phyloP scores from a whole-genome alignment of 2,888 invertebrate species.

The Schizaphis graminum region DNA sequence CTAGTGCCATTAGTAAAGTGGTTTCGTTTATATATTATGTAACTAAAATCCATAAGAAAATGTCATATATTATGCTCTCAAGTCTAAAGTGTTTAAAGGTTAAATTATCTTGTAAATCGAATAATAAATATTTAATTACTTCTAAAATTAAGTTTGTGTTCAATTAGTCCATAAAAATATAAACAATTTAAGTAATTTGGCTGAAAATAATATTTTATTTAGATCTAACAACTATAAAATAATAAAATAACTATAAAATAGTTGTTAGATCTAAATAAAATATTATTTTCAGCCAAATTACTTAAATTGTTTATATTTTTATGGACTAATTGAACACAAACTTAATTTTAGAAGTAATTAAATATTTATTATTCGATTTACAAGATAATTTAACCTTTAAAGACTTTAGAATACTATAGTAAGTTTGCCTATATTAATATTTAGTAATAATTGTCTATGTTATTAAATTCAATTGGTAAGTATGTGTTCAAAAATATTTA shows the following conservation, averaged over 20 bases:
- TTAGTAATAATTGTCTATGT: neutral
- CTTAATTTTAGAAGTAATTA: neutral
- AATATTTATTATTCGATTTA: neutral
- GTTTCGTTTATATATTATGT: conserved; percentile 41
- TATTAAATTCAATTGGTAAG: neutral
- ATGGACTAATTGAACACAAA: neutral
- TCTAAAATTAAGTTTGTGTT: neutral
- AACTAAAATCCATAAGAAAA: neutral
- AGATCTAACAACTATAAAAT: neutral
- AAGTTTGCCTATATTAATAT: neutral
- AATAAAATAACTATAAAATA: no score
- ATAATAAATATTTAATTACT: neutral
- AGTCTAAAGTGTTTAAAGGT: neutral
- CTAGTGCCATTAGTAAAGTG: conserved; percentile 52
- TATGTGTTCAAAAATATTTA: neutral
- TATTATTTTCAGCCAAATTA: neutral
- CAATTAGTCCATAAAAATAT: neutral
- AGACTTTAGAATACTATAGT: neutral
- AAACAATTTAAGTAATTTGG: neutral
- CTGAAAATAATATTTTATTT: neutral
- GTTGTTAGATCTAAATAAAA: neutral
- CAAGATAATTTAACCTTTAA: neutral
- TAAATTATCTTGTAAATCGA: neutral
- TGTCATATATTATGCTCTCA: neutral
- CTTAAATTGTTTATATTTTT: neutral